A percentile compares a stretch with the other conserved stretches of the same genome.
Evolutionary conservation across 1,140 invertebrate genomes (phyloP).

Genomic region (Danaus plexippus): DNA sequence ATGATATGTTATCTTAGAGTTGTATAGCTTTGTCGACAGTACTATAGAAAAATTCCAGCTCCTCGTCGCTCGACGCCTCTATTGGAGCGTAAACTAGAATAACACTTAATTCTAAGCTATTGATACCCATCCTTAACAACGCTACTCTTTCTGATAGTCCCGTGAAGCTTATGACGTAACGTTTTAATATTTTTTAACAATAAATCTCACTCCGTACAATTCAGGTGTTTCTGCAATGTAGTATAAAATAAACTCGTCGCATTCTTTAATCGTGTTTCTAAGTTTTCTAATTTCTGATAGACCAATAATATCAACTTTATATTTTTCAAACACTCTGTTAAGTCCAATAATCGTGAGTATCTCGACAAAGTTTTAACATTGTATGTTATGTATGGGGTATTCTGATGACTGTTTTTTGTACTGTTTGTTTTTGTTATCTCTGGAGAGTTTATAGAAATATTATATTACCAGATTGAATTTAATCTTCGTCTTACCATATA

Average conservation of each 20-base stretch:
- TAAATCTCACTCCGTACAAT: constrained; percentile 7
- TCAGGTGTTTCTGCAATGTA: constrained; percentile 3
- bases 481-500: too few species aligned
- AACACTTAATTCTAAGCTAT: constrained; percentile 17
- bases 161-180: constrained; percentile 15
- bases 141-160: constrained; percentile 24
- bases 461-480: too few species aligned
- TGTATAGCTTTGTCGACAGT: constrained; percentile 23
- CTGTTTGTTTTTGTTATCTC: constrained; percentile 11
- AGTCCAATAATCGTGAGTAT: constrained; percentile 13
- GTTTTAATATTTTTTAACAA: constrained; percentile 7
- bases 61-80: constrained; percentile 15
- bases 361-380: constrained; percentile 19
- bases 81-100: constrained; percentile 25
- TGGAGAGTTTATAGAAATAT: constrained; percentile 9
- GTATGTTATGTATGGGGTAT: constrained; percentile 15
- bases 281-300: constrained; percentile 4
- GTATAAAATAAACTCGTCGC: constrained; percentile 4
- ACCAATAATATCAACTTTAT: constrained; percentile 8
- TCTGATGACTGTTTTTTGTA: constrained; percentile 9
- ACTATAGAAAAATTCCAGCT: constrained; percentile 22
- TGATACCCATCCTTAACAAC: constrained; percentile 17
- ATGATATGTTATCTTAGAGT: too few species aligned
- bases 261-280: constrained; percentile 3
- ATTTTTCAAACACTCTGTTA: constrained; percentile 12